Percentiles rank a stretch among this genome's conserved stretches.
These are phyloP conservation scores for Drosophila mayaguana DNA, from an alignment of 2,888 invertebrate species.

Conservation along the genomic window DNA sequence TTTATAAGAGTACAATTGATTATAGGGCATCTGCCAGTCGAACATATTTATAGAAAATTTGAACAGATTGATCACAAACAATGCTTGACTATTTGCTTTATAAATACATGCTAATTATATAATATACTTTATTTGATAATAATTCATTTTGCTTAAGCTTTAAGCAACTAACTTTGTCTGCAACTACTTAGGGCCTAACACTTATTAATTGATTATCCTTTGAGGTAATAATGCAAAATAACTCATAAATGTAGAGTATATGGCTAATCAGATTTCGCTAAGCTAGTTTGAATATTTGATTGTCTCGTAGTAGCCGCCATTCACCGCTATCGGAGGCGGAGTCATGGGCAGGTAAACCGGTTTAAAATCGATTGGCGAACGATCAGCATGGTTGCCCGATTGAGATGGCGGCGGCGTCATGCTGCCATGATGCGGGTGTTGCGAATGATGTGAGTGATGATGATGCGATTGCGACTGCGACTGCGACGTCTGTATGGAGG, in stretches of 20 bases:
- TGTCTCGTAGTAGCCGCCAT: conserved; percentile 77
- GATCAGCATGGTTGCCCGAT: conserved; percentile 65
- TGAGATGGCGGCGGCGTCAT: conserved; percentile 79
- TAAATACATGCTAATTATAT: conserved; percentile 36
- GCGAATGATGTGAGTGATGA: conserved; percentile 65
- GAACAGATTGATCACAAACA: conserved; percentile 31
- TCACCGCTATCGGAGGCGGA: conserved; percentile 75
- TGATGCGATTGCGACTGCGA: conserved; percentile 53
- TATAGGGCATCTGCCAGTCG: conserved; percentile 7
- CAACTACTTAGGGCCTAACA: conserved; percentile 60
- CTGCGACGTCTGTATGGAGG: conserved; percentile 56
- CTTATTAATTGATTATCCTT: conserved; percentile 65
- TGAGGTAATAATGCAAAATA: conserved; percentile 69
- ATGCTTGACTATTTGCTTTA: conserved; percentile 16
- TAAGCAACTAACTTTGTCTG: conserved; percentile 58
- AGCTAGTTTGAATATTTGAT: conserved; percentile 80
- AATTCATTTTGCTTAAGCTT: conserved; percentile 22
- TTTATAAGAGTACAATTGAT: not conserved
- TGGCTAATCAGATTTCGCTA: conserved; percentile 4
- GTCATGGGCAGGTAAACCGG: conserved; percentile 82
- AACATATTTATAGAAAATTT: conserved; percentile 12
- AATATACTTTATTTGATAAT: conserved; percentile 39
- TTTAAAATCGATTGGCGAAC: conserved; percentile 82
- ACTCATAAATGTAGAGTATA: conserved; percentile 14
- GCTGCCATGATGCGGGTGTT: conserved; percentile 69